A percentile compares a stretch with the other conserved stretches of the same genome.
phyloP scores from a whole-genome alignment of 2,888 invertebrate genomes.

The Phorcus lineatus region DNA sequence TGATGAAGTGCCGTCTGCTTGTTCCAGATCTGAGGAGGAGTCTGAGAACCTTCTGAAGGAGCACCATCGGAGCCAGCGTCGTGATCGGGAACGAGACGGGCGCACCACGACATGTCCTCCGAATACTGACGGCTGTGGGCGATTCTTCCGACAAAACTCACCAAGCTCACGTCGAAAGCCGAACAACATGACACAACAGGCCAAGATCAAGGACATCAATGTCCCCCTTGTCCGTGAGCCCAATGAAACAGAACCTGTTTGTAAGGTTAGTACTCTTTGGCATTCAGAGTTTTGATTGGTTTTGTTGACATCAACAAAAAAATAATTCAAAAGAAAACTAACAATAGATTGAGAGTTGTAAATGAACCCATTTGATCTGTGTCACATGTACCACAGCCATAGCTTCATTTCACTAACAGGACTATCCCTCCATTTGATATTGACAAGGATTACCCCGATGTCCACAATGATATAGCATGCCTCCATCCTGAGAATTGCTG shows the following conservation, averaged over 20 bases:
- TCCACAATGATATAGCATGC: too few relatives aligned
- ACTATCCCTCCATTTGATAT: too few relatives aligned
- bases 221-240: slow-evolving; percentile 9
- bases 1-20: too few relatives aligned
- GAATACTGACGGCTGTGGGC: slow-evolving; percentile 7
- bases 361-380: too few relatives aligned
- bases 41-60: slow-evolving; percentile 10
- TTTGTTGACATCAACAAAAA: too few relatives aligned
- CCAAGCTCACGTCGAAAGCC: not conserved
- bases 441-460: too few relatives aligned
- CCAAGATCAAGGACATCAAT: slow-evolving; percentile 7
- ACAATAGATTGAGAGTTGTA: too few relatives aligned
- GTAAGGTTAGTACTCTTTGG: not conserved
- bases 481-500: too few relatives aligned
- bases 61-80: not conserved
- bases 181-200: not conserved
- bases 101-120: not conserved
- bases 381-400: too few relatives aligned
- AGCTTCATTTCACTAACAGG: too few relatives aligned
- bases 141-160: not conserved
- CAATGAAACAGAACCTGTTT: slow-evolving; percentile 7
- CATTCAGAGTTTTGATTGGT: too few relatives aligned
- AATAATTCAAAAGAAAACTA: too few relatives aligned
- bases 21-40: slow-evolving; percentile 10
- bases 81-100: not conserved